phyloP scores from a whole-genome alignment of 2,888 invertebrate species.

The Volucella inflata region DNA sequence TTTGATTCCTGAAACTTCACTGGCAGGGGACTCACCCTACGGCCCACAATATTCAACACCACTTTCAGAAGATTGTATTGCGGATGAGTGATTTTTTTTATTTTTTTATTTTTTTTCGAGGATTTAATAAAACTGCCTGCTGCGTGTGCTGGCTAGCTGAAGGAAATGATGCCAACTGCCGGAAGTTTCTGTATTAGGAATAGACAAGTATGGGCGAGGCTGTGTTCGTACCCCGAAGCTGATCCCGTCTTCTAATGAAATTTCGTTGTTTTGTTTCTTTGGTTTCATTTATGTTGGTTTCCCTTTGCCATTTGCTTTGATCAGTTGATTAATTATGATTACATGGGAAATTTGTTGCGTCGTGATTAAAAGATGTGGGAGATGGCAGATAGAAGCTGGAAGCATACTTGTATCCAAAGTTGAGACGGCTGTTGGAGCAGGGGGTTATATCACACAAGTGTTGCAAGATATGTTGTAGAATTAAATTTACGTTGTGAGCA shows the following conservation, averaged over 20 bases:
- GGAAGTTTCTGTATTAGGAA: constrained; percentile 59
- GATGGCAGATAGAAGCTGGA: not conserved
- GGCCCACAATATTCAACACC: not conserved
- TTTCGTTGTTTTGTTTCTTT: constrained; percentile 26
- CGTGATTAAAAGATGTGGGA: constrained; percentile 63
- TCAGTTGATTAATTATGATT: constrained; percentile 73
- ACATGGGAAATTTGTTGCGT: constrained; percentile 72
- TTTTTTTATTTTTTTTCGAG: constrained; percentile 40
- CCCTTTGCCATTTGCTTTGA: constrained; percentile 47
- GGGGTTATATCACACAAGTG: constrained; percentile 60
- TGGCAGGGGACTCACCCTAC: not conserved
- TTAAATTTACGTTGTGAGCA: constrained; percentile 63
- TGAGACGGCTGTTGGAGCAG: constrained; percentile 15
- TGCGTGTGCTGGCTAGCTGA: constrained; percentile 19
- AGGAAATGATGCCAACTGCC: constrained; percentile 70
- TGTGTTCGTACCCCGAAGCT: not conserved
- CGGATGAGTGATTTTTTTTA: constrained; percentile 58
- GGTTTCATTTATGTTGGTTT: constrained; percentile 19
- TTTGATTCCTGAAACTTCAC: not conserved
- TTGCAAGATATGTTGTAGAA: constrained; percentile 60
- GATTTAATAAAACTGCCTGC: constrained; percentile 61
- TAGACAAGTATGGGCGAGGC: constrained; percentile 22
- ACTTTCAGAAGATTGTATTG: constrained; percentile 34
- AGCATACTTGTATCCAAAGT: constrained; percentile 3
- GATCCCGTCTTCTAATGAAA: constrained; percentile 30